Evolutionary conservation across 2,113 vertebrate genomes (phyloP).

Genomic region (Cisticola juncidis): DNA sequence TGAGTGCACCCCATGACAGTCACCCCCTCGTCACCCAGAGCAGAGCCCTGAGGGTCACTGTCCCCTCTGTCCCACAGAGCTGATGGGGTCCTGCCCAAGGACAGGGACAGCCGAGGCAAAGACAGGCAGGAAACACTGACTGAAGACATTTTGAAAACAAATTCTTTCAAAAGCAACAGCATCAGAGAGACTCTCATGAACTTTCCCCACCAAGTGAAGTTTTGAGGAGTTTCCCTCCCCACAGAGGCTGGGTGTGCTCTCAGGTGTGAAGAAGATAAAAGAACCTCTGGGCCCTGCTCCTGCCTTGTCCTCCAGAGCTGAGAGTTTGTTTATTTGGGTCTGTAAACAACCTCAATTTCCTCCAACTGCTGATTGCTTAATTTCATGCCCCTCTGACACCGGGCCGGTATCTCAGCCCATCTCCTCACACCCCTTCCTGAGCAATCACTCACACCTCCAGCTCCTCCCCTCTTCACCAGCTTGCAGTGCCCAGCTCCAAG

Average conservation of each 20-base stretch:
- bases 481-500: background rate
- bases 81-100: background rate
- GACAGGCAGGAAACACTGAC: background rate
- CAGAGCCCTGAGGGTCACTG: background rate
- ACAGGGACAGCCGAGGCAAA: background rate
- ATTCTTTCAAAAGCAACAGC: slow-evolving; percentile 45
- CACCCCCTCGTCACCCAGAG: background rate
- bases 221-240: background rate
- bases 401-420: slow-evolving; percentile 14
- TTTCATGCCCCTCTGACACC: slow-evolving; percentile 37
- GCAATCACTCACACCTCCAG: slow-evolving; percentile 11
- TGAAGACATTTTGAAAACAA: slow-evolving; percentile 23
- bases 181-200: slow-evolving; percentile 4
- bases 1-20: background rate
- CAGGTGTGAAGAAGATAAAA: slow-evolving; percentile 50
- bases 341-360: background rate
- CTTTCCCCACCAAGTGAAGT: background rate
- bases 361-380: background rate
- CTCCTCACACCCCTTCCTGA: background rate
- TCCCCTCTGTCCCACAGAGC: background rate
- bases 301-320: background rate
- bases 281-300: background rate
- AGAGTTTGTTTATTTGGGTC: slow-evolving; percentile 57
- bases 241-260: background rate
- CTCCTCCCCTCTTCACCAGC: background rate